A percentile compares a stretch with the other conserved stretches of the same genome.
phyloP scores from a whole-genome alignment of 2,797 vertebrate species.

The Limnodromus scolopaceus region DNA sequence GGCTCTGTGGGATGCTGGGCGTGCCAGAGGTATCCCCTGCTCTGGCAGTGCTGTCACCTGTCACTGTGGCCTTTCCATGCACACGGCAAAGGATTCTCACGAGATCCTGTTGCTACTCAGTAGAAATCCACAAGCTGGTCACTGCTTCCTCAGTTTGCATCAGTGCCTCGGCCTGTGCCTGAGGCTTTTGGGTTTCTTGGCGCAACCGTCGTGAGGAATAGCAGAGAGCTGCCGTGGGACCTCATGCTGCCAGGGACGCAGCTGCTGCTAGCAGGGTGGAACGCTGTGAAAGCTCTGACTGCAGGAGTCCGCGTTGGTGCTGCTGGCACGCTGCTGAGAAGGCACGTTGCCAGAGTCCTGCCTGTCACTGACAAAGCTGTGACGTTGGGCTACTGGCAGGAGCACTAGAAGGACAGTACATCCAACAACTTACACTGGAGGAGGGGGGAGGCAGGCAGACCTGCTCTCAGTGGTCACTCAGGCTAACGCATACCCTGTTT shows the following conservation, averaged over 20 bases:
- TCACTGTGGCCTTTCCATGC: background rate
- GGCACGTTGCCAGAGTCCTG: background rate
- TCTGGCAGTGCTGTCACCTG: background rate
- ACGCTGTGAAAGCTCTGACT: background rate
- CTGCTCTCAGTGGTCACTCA: background rate
- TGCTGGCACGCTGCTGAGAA: accelerated
- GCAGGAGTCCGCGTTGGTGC: background rate
- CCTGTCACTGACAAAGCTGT: background rate
- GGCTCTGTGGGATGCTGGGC: accelerated
- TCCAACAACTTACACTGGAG: background rate
- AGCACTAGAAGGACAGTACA: background rate
- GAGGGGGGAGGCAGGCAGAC: background rate
- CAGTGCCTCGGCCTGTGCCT: background rate
- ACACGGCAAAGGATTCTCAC: background rate
- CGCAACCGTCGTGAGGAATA: background rate
- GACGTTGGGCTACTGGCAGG: background rate
- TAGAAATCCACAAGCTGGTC: background rate
- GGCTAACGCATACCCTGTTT: background rate
- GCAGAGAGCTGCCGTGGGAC: background rate
- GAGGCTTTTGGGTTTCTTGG: background rate
- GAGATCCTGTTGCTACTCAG: background rate
- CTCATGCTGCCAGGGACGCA: background rate
- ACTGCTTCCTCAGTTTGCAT: background rate
- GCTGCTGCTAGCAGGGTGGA: background rate
- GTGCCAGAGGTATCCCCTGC: background rate